Evolutionary conservation across 2,797 vertebrate species (phyloP), one percentile per base, ranked within the genome.

Genomic region (Ptychobarbus kaznakovi): DNA sequence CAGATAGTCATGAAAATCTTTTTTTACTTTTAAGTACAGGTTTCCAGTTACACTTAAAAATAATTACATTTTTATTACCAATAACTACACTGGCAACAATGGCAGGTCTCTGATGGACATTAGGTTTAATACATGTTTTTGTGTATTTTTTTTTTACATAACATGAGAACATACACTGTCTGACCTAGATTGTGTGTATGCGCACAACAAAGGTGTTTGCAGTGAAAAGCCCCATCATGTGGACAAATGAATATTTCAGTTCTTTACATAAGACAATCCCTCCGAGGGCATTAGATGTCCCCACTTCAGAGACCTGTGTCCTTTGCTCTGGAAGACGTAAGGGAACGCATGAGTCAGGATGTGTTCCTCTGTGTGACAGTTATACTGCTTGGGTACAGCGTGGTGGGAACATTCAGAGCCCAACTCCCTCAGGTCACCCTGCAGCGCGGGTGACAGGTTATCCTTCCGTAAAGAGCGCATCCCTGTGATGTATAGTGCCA

Each of bases 191-290:
- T 85, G 80, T 76, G 42, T 53, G 38, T 53, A 22, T 73, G 68
- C 6, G 35, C 72, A 80, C 69, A 82, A 79, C 75, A 51, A 68
- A 89, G 84, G 89, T 90, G 82, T 83, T 85, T 63, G 75, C 38
- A 77, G 76, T 77, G 58, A 90, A 86, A 88, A 84, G 81, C 46
- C 70, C 82, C 84, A 74, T 86, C 85, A 81, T 85, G 85, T 86
- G 80, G 63, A 49, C 72, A 87, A 78, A 90, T 89, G 3, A 90
- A 91, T 90, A 90, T 91, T 91, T 91, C 63, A 91, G 86, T 73
- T 68, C 86, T 90, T 91, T 90, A 91, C 82, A 82, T 91, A 90
- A 90, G 82, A 76, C 80, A 65, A 35, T 66, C 78, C 84, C 89
- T 87, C 83, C 3, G 49, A 81, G 87, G 89, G 85, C 86, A 88